A percentile compares a stretch with the other conserved stretches of the same genome.
phyloP scores from a whole-genome alignment of 2,797 vertebrate genomes.

The Parauchenoglanis ngamensis region DNA sequence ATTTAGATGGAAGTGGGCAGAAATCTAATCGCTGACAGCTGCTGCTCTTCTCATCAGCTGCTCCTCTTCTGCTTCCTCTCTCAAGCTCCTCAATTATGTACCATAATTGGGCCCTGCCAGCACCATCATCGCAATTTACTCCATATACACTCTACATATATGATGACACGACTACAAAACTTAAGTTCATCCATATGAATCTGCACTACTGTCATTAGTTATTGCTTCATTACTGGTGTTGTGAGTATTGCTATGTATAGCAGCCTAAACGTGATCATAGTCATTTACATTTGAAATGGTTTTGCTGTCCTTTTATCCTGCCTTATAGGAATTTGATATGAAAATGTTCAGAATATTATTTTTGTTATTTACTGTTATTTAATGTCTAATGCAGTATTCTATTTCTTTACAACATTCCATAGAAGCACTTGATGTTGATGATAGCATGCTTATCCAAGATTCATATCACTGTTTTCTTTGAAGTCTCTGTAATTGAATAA shows the following conservation, averaged over 20 bases:
- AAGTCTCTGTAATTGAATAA: background rate
- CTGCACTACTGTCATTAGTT: background rate
- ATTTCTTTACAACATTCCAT: background rate
- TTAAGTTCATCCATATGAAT: background rate
- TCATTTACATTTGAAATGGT: background rate
- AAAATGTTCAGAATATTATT: background rate
- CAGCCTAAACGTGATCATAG: background rate
- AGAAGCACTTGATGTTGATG: background rate
- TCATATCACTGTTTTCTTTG: background rate
- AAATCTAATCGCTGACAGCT: slow-evolving; percentile 33
- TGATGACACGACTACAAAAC: background rate
- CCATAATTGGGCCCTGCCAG: background rate
- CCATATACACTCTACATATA: background rate
- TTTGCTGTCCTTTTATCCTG: background rate
- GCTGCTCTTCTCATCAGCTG: slow-evolving; percentile 24
- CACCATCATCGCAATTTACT: slow-evolving; percentile 6
- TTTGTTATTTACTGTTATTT: background rate
- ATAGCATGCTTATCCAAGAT: background rate
- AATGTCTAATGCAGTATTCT: background rate
- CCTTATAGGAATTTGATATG: background rate
- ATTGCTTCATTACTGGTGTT: background rate
- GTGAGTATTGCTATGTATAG: background rate
- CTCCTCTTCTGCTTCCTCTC: slow-evolving; percentile 27
- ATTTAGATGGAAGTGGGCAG: slow-evolving; percentile 12
- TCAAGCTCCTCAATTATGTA: slow-evolving; percentile 29